Evolutionary conservation across 2,113 vertebrate species (phyloP).

Genomic region (Cheirogaleus medius): DNA sequence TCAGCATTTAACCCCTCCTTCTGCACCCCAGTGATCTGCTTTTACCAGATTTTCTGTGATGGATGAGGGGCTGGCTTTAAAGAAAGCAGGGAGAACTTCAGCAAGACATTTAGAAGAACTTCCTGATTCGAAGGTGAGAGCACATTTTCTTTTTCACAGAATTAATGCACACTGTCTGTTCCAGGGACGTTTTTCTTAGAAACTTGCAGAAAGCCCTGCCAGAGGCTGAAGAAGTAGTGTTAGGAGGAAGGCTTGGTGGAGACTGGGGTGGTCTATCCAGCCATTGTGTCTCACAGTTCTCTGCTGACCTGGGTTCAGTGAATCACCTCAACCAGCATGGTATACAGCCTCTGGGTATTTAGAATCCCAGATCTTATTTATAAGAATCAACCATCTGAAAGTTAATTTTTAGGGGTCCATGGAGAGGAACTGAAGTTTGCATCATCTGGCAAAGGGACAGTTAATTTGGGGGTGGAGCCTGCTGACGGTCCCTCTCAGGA

Average conservation of each 20-base stretch:
- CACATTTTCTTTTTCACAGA: not conserved
- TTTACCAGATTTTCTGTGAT: not conserved
- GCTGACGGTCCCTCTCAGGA: not conserved
- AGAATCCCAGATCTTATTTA: slow-evolving; percentile 55
- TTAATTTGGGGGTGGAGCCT: not conserved
- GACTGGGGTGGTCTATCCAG: not conserved
- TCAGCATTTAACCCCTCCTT: not conserved
- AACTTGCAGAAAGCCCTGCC: not conserved
- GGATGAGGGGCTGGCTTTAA: not conserved
- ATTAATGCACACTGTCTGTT: not conserved
- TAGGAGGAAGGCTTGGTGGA: not conserved
- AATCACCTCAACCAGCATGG: not conserved
- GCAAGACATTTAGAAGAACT: not conserved
- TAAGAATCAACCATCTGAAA: slow-evolving; percentile 53
- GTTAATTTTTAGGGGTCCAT: slow-evolving; percentile 53
- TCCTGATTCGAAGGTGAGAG: not conserved
- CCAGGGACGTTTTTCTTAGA: not conserved
- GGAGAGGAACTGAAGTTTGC: slow-evolving; percentile 30
- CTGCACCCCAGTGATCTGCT: not conserved
- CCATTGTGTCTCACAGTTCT: not conserved
- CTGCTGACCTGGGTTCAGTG: not conserved
- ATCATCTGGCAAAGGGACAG: slow-evolving; percentile 1
- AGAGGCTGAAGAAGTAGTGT: too few relatives aligned
- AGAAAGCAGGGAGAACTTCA: not conserved
- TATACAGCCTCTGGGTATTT: not conserved